Conservation (phyloP, 1,140 invertebrate genomes). For the Bradysia coprophila region DNA sequence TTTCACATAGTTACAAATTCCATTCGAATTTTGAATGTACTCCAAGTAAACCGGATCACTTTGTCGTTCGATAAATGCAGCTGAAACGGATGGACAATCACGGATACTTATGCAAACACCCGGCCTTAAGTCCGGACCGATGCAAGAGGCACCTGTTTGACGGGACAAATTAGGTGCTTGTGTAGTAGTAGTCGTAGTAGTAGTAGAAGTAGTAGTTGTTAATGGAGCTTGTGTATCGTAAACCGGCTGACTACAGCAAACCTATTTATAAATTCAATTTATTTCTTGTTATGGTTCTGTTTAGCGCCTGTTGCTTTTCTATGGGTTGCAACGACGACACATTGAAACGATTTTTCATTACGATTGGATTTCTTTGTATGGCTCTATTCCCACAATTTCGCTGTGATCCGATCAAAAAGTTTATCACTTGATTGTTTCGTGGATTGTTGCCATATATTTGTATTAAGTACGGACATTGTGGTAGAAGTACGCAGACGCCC, state of each 20-base stretch:
- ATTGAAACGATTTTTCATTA: conserved; percentile 6
- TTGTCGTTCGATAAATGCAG: conserved; percentile 8
- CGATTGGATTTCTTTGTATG: conserved; percentile 16
- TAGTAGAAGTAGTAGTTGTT: conserved; percentile 5
- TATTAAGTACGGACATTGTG: conserved; percentile 2
- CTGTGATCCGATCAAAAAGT: conserved; percentile 14
- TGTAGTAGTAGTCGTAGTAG: neutral
- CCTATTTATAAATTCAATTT: conserved; percentile 11
- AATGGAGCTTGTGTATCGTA: conserved; percentile 2
- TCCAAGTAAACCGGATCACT: conserved; percentile 10
- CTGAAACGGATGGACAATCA: conserved; percentile 3
- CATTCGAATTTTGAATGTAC: conserved; percentile 1
- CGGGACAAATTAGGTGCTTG: neutral
- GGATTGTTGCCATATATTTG: neutral
- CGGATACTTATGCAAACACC: conserved; percentile 14
- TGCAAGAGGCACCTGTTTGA: conserved; percentile 7
- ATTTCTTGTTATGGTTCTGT: conserved; percentile 4
- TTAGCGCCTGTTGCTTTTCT: conserved; percentile 5
- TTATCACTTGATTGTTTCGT: neutral
- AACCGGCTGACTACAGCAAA: conserved; percentile 1
- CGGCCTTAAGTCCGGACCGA: conserved; percentile 9
- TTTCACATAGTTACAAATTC: conserved; percentile 1
- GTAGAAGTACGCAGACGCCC: conserved; percentile 1
- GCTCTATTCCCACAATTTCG: conserved; percentile 15
- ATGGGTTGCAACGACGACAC: neutral